phyloP scores from a whole-genome alignment of 2,113 vertebrate genomes.

The Phyllopteryx taeniolatus region DNA sequence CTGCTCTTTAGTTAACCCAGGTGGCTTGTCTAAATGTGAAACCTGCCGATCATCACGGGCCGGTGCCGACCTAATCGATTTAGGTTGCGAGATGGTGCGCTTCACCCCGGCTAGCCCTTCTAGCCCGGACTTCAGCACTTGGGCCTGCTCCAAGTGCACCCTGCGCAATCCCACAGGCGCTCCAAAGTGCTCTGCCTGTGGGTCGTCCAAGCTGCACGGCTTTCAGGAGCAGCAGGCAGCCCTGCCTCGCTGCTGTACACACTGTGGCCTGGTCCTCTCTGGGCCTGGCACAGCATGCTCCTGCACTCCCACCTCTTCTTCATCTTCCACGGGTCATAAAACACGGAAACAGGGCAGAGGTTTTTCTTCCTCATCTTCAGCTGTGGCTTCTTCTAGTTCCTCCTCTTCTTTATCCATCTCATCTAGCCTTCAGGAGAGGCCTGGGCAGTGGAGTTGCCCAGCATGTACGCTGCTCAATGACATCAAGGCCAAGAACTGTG shows the following conservation, averaged over 20 bases:
- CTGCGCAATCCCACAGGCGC: conserved; percentile 84
- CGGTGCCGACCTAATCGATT: conserved; percentile 81
- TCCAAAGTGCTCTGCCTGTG: conserved; percentile 84
- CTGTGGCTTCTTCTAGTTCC: conserved; percentile 40
- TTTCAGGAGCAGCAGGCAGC: conserved; percentile 81
- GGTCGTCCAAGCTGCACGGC: conserved; percentile 92
- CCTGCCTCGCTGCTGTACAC: conserved; percentile 66
- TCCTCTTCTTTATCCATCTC: conserved; percentile 37
- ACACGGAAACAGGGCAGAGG: conserved; percentile 73
- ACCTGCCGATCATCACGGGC: conserved; percentile 69
- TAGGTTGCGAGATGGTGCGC: conserved; percentile 84
- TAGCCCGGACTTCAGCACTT: conserved; percentile 92
- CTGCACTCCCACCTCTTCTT: conserved; percentile 49
- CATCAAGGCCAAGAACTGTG: conserved; percentile 86
- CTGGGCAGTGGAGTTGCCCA: conserved; percentile 84
- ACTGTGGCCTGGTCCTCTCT: conserved; percentile 62
- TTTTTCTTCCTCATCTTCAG: conserved; percentile 59
- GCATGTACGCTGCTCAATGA: conserved; percentile 92
- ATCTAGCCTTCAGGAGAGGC: conserved; percentile 62
- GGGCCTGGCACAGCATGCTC: conserved; percentile 61
- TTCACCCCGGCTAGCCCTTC: conserved; percentile 90
- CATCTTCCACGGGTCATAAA: conserved; percentile 55
- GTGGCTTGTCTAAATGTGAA: conserved; percentile 69
- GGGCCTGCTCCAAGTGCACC: conserved; percentile 94
- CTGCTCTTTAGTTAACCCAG: conserved; percentile 71